Base-by-base conservation (phyloP, 2,113 vertebrate genomes). In the Hystrix cristata region DNA sequence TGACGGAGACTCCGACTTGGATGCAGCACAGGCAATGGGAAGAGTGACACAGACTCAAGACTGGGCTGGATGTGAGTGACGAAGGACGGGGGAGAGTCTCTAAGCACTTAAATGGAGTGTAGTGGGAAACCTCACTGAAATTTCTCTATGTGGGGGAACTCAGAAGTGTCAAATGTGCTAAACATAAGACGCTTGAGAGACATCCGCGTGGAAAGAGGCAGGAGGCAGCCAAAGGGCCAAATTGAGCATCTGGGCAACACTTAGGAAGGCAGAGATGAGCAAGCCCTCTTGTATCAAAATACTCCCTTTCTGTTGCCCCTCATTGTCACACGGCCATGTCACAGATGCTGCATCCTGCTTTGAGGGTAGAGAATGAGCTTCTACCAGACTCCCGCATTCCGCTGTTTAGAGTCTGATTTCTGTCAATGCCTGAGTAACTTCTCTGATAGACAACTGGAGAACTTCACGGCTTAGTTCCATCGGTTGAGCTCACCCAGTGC, bases 351-450 rank as follows among this genome's bases (percentile, higher is more conserved):
- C 64, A 59, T 85, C 43, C 21, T 65, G 8, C 38, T 65, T 21
- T 48, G 34, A 15, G 69, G 79, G 7, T 31, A 69, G 59, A 74
- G 19, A 23, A 72, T 1, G 59, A 0, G 18, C 16, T 29, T 81
- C 38, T 15, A 46, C 1, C 7, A 7, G 1, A 14, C 27, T 86
- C 48, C 53, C 31, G 15, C 29, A 59, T n/a, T 7, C 46, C 65
- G 90, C 94, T 62, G 21, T 51, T 91, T 82, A 64, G 69, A 78
- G 82, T 59, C 57, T 53, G 64, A 95, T 84, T 86, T 71, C 18
- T 51, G 60, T 83, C 53, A 86, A 72, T 38, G 64, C 13, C 55
- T 65, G 48, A n/a, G 31, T 59, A 62, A 53, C 38, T 53, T 92
- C 27, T 55, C 65, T 86, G 9, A 3, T n/a, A 71, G 72, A 87